phyloP scores from a whole-genome alignment of 2,888 invertebrate species.

The Sipunculus nudus region DNA sequence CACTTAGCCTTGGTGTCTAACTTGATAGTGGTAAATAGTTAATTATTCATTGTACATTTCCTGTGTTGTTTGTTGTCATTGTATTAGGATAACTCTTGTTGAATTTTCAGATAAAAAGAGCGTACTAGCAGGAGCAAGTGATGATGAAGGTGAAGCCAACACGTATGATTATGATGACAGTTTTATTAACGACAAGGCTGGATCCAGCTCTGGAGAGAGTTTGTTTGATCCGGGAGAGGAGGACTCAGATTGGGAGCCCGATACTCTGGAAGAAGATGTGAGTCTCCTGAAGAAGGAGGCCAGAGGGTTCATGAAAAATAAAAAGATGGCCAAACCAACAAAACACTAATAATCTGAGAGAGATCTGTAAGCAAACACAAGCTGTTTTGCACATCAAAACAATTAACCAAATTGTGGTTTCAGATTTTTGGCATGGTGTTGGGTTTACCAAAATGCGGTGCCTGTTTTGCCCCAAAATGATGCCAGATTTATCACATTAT shows the following conservation, averaged over 20 bases:
- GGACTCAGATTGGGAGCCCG: constrained; percentile 3
- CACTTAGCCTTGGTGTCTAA: not conserved
- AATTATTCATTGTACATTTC: not conserved
- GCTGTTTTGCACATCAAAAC: too few relatives aligned
- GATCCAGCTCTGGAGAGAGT: not conserved
- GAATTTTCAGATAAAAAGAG: constrained; percentile 16
- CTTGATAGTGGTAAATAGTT: not conserved
- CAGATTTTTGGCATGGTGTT: too few relatives aligned
- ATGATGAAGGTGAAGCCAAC: constrained; percentile 48
- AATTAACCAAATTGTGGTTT: too few relatives aligned
- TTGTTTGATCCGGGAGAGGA: not conserved
- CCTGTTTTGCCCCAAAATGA: too few relatives aligned
- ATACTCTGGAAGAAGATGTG: constrained; percentile 33
- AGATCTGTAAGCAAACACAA: too few relatives aligned
- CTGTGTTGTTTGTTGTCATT: too few relatives aligned
- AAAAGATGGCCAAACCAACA: constrained; percentile 43
- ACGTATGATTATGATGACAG: constrained; percentile 53
- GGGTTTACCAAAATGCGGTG: too few relatives aligned
- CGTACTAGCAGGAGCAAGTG: constrained; percentile 35
- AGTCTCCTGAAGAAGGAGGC: constrained; percentile 44
- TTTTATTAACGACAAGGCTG: constrained; percentile 47
- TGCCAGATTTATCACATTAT: too few relatives aligned
- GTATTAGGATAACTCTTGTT: too few relatives aligned
- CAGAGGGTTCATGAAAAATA: constrained; percentile 49
- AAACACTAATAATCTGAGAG: constrained; percentile 1